These are phyloP conservation scores for Drosophila varians DNA, from an alignment of 1,140 invertebrate genomes.

Conservation along the genomic window DNA sequence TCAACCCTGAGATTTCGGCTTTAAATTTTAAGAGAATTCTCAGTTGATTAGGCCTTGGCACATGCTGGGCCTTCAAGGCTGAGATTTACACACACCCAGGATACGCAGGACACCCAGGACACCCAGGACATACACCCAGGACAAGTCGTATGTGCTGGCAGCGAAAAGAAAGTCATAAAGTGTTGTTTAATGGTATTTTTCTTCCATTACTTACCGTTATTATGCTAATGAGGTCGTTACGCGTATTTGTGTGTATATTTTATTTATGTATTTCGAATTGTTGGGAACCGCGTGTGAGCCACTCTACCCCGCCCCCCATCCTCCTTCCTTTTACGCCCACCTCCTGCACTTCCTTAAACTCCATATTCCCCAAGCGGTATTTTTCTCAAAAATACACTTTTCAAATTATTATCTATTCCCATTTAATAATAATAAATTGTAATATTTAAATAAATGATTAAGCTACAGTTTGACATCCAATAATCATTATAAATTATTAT, in stretches of 20 bases:
- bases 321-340: too few species aligned
- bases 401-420: background rate
- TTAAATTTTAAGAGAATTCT: conserved; percentile 57
- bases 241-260: conserved; percentile 81
- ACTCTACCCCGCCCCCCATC: too few species aligned
- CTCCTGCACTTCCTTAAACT: conserved; percentile 2
- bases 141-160: conserved; percentile 21
- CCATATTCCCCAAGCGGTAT: background rate
- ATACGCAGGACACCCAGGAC: conserved; percentile 17
- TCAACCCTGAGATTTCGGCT: conserved; percentile 6
- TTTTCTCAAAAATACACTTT: background rate
- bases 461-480: too few species aligned
- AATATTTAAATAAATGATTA: too few species aligned
- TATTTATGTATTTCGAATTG: conserved; percentile 75
- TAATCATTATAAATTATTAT: too few species aligned
- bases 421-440: too few species aligned
- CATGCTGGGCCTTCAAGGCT: conserved; percentile 33
- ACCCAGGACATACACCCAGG: conserved; percentile 34
- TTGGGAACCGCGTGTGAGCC: conserved; percentile 43
- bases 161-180: conserved; percentile 77
- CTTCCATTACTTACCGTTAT: conserved; percentile 83
- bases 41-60: conserved; percentile 43
- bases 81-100: conserved; percentile 33
- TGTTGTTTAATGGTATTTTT: conserved; percentile 83
- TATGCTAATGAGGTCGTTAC: conserved; percentile 83